Percentiles rank a stretch among this genome's conserved stretches.
Conservation (phyloP, 1,140 invertebrate species). For the Artemia franciscana region DNA sequence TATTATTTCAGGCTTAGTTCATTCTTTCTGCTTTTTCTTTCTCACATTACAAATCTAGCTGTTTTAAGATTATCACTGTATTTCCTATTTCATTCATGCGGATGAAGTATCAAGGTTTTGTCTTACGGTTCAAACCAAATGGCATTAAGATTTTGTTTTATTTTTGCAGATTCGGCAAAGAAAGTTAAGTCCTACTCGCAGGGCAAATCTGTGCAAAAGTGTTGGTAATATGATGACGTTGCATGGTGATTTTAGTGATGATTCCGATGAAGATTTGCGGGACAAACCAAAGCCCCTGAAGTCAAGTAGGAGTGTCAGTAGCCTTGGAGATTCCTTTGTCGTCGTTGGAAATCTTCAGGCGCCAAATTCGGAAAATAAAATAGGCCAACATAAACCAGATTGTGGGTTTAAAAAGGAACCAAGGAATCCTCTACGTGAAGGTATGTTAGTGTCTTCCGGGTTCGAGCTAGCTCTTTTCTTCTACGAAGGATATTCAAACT, state of each 20-base stretch:
- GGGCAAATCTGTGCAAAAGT: conserved; percentile 5
- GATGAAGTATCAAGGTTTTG: too few species aligned
- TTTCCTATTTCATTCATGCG: too few species aligned
- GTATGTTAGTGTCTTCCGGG: too few species aligned
- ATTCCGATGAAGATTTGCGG: background rate
- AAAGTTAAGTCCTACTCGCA: background rate
- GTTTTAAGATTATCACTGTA: too few species aligned
- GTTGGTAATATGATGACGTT: background rate
- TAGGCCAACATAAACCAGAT: background rate
- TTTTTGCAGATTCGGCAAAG: too few species aligned
- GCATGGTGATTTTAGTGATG: background rate
- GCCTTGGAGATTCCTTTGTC: conserved; percentile 71
- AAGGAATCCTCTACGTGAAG: background rate
- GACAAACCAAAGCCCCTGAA: conserved; percentile 12
- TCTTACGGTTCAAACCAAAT: too few species aligned
- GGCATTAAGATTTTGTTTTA: too few species aligned
- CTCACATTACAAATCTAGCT: too few species aligned
- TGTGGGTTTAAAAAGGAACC: background rate
- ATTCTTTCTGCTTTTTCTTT: too few species aligned
- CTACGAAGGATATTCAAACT: too few species aligned
- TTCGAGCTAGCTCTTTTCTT: too few species aligned
- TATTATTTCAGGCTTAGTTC: too few species aligned
- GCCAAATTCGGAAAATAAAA: conserved; percentile 15
- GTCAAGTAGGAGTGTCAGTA: conserved; percentile 64
- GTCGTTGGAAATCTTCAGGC: conserved; percentile 29